Evolutionary conservation across 2,113 vertebrate genomes (phyloP), one percentile per base, ranked within the genome.

Genomic region (Phalacrocorax pelagicus): DNA sequence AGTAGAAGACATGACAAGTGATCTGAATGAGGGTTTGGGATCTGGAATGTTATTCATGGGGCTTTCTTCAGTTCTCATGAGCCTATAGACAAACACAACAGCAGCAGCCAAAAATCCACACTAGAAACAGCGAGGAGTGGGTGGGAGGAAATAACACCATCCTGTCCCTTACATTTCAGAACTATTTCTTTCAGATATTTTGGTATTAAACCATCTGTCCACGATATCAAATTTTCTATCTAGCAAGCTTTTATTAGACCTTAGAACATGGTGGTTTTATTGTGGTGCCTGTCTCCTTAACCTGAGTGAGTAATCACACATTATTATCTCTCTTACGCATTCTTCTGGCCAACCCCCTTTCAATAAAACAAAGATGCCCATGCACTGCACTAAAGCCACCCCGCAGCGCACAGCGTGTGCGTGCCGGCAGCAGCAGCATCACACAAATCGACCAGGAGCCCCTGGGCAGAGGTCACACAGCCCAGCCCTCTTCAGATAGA

Each of bases 241-340:
- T 9, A 32, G 9, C 15, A 51, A 57, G 54, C 34, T 36, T 27
- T 7, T 16, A 14, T 24, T 7, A 62, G 54, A 24, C 52, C 54
- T 66, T 20, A 44, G 32, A 20, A 49, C 1, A 1, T 3, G 5
- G 40, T 12, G 10, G 18, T 4, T 71, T 72, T 51, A 15, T 9
- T 3, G 49, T 3, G 29, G 34, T 19, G 66, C 58, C 32, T 1
- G 6, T 14, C 44, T 74, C n/a, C 70, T 23, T 3, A 29, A 15
- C 54, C 34, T 4, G 0, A 19, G 19, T 8, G 8, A 49, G 24
- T 3, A n/a, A 44, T 6, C 51, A 10, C 3, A 10, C 15, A 2
- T 4, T 15, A 18, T 1, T 7, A 15, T 1, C 6, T 19, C 42
- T 36, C 69, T 32, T 4, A 3, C 0, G 16, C 2, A 0, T 12